Conservation (phyloP, 2,113 vertebrate species). For the Alaudala cheleensis region DNA sequence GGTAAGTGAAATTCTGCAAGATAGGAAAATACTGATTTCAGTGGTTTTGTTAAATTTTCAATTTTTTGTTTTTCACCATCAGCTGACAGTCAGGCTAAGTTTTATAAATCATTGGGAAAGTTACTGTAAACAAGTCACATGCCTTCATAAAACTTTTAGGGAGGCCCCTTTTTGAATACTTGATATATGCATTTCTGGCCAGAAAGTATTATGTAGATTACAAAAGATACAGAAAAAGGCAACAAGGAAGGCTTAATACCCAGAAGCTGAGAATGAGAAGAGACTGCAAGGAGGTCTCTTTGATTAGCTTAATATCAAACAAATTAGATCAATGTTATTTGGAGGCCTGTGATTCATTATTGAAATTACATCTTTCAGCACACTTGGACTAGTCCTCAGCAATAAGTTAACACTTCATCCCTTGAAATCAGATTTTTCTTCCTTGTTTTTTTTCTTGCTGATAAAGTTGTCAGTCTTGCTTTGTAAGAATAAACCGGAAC, state of each 20-base stretch:
- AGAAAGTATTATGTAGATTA: neutral
- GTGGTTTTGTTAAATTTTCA: neutral
- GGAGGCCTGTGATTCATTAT: neutral
- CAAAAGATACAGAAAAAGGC: neutral
- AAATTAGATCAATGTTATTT: neutral
- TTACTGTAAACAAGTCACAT: neutral
- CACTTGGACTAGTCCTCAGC: neutral
- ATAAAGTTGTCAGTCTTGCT: neutral
- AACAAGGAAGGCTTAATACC: neutral
- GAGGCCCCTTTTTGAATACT: neutral
- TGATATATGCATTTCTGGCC: neutral
- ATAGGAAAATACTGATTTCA: neutral
- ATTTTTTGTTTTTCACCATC: rapidly evolving
- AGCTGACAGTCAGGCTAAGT: neutral
- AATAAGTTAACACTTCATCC: neutral
- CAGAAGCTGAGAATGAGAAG: neutral
- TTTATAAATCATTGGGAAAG: neutral
- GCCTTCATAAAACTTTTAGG: neutral
- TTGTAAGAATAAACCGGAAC: neutral
- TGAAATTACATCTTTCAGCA: neutral
- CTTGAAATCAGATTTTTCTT: neutral
- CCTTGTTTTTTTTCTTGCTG: neutral
- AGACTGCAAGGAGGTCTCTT: neutral
- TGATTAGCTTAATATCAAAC: neutral
- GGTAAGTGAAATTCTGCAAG: neutral